Conservation (phyloP, 1,140 invertebrate genomes). For the Bombus consobrinus region DNA sequence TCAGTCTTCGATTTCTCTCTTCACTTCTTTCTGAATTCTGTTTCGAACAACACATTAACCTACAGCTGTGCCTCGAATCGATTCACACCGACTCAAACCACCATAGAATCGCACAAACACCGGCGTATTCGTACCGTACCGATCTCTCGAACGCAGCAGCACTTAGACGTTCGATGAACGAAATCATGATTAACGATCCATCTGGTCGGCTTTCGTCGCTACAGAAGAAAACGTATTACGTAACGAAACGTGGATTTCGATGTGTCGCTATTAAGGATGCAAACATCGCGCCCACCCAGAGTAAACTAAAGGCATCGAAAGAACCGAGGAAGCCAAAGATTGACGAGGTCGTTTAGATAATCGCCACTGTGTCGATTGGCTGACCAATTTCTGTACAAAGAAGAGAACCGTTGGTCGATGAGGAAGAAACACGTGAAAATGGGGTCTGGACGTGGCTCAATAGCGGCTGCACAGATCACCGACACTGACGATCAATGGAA, state of each 20-base stretch:
- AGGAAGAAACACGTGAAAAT: slow-evolving; percentile 20
- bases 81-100: no score
- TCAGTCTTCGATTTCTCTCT: neutral
- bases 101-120: neutral
- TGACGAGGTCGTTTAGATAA: slow-evolving; percentile 26
- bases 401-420: neutral
- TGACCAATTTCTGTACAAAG: slow-evolving; percentile 13
- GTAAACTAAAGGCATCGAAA: neutral
- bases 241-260: slow-evolving; percentile 11
- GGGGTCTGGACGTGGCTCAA: neutral
- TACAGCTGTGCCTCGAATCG: no score
- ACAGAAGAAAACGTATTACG: neutral
- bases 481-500: slow-evolving; percentile 17
- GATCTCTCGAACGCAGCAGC: neutral
- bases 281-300: slow-evolving; percentile 23
- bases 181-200: neutral
- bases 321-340: slow-evolving; percentile 15
- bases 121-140: no score
- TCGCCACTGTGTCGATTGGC: slow-evolving; percentile 17
- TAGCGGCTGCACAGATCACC: slow-evolving; percentile 8
- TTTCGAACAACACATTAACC: neutral
- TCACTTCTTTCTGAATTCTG: neutral
- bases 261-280: slow-evolving; percentile 5
- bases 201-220: neutral
- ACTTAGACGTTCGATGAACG: neutral